Evolutionary conservation across 2,888 invertebrate species (phyloP).

Genomic region (Xestia c-nigrum): DNA sequence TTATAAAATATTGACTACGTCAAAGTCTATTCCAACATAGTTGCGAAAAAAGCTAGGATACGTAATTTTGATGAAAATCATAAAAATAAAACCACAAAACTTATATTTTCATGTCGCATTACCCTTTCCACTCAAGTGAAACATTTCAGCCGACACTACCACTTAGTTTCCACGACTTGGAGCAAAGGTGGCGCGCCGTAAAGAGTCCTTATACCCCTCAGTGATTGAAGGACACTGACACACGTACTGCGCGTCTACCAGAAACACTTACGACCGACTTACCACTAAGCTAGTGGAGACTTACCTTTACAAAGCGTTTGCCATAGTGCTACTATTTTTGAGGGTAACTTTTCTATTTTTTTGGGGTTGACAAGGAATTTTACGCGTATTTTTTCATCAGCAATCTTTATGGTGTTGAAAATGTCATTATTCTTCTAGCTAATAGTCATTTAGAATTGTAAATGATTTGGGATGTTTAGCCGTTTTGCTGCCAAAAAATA

Average conservation of each 20-base stretch:
- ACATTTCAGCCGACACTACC: conserved; percentile 20
- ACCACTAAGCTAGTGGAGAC: conserved; percentile 41
- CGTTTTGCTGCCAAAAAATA: too few species aligned
- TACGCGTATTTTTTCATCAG: not conserved
- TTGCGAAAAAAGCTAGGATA: not conserved
- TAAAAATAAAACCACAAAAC: not conserved
- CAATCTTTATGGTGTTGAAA: not conserved
- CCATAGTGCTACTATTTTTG: conserved; percentile 7
- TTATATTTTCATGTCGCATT: not conserved
- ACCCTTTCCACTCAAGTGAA: not conserved
- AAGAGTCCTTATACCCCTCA: conserved; percentile 40
- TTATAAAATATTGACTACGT: not conserved
- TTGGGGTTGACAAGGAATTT: not conserved
- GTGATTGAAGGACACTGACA: conserved; percentile 58
- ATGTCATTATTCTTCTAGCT: not conserved
- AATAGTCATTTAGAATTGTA: not conserved
- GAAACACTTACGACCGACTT: conserved; percentile 45
- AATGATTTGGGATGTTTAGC: not conserved
- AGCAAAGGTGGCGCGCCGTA: conserved; percentile 25
- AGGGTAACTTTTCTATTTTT: not conserved
- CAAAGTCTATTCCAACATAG: not conserved
- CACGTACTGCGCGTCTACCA: conserved; percentile 39
- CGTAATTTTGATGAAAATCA: not conserved
- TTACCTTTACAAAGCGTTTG: conserved; percentile 35
- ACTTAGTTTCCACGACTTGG: conserved; percentile 33